Evolutionary conservation across 2,113 vertebrate species (phyloP).

Genomic region (Gallinago jamesoni): DNA sequence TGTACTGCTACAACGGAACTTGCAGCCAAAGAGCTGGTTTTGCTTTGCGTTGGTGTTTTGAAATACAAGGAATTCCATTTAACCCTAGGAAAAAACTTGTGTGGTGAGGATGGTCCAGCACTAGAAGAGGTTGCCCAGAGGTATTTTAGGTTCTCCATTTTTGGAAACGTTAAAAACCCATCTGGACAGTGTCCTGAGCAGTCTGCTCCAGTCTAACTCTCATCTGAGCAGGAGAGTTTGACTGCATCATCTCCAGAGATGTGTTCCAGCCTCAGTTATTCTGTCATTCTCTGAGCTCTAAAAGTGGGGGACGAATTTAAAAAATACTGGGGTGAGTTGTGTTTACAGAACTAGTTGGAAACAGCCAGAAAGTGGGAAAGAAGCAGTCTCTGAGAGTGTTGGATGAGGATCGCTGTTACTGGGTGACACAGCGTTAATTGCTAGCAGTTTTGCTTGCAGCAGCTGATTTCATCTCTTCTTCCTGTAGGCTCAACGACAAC

Average conservation of each 20-base stretch:
- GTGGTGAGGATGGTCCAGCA: not conserved
- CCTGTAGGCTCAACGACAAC: conserved; percentile 80
- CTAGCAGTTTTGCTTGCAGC: not conserved
- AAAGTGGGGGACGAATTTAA: not conserved
- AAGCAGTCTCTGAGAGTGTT: not conserved
- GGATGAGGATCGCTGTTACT: accelerated
- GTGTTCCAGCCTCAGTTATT: not conserved
- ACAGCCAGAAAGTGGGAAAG: not conserved
- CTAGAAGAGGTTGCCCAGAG: not conserved
- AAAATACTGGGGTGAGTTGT: not conserved
- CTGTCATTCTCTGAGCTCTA: not conserved
- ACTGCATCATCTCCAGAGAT: not conserved
- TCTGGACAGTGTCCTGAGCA: not conserved
- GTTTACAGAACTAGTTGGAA: not conserved
- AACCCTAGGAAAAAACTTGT: not conserved
- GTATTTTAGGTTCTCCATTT: not conserved
- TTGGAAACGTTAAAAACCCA: not conserved
- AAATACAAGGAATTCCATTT: not conserved
- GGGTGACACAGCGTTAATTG: accelerated
- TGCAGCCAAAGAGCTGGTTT: not conserved
- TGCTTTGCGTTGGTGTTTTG: not conserved
- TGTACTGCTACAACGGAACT: not conserved
- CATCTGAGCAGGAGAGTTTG: not conserved
- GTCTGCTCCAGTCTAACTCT: not conserved
- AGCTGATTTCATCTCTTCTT: not conserved